These are phyloP conservation scores for Ianthella basta DNA, from an alignment of 37 sponge, comb jelly and placozoan species.

Conservation along the genomic window DNA sequence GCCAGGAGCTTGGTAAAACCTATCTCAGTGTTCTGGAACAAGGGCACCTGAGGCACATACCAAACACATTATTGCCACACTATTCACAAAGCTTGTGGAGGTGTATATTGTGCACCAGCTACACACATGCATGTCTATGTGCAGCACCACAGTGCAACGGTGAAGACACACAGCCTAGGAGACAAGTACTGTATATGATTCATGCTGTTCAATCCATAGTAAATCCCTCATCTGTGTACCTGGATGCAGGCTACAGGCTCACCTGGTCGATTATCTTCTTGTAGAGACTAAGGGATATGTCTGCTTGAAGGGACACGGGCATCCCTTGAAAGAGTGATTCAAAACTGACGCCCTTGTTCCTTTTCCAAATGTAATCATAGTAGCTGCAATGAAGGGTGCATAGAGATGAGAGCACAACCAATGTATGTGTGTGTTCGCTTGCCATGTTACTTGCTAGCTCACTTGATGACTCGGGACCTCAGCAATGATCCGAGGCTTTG, in stretches of 20 bases:
- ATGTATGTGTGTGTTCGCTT: no score
- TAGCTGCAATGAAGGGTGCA: constrained; percentile 35
- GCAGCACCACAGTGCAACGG: no score
- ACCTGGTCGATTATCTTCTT: constrained; percentile 81
- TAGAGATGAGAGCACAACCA: neutral
- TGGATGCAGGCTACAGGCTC: neutral
- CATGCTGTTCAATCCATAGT: no score
- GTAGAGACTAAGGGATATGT: constrained; percentile 75
- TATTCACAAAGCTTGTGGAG: neutral
- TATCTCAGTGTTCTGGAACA: constrained; percentile 80
- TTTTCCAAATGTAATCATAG: constrained; percentile 75
- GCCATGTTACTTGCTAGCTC: neutral
- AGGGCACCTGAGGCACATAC: constrained; percentile 48
- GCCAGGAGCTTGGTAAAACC: constrained; percentile 79
- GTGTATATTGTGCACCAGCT: no score
- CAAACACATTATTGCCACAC: neutral
- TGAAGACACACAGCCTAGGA: no score
- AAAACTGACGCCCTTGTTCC: constrained; percentile 71
- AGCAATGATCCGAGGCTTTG: constrained; percentile 36
- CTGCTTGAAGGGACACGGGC: constrained; percentile 73
- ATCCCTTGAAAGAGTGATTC: constrained; percentile 70
- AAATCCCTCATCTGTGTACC: no score
- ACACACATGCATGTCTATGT: no score
- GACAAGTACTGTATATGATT: no score
- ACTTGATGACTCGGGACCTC: constrained; percentile 56